These are phyloP conservation scores for Melanargia galathea DNA, from an alignment of 2,888 invertebrate genomes.

Conservation along the genomic window DNA sequence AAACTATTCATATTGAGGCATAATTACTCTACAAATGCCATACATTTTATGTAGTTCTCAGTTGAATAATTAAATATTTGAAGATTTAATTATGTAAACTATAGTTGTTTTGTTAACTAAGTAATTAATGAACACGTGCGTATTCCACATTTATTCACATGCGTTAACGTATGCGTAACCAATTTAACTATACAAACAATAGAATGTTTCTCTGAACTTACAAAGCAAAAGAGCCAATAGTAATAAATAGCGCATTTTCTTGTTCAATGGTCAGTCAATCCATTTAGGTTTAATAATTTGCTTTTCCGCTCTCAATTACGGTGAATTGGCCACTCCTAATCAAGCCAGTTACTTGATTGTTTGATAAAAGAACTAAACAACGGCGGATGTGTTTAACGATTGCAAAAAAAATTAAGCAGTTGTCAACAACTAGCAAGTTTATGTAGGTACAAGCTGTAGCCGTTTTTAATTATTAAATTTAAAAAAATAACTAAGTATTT, in stretches of 20 bases:
- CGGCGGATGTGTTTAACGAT: slow-evolving; percentile 33
- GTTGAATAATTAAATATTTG: too few relatives aligned
- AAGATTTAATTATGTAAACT: too few relatives aligned
- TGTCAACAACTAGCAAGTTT: not conserved
- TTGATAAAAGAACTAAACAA: slow-evolving; percentile 39
- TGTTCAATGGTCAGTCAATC: slow-evolving; percentile 21
- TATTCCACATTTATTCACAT: too few relatives aligned
- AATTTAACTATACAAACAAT: too few relatives aligned
- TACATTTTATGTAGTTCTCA: too few relatives aligned
- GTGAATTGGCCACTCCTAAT: slow-evolving; percentile 34
- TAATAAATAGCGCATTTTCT: slow-evolving; percentile 67
- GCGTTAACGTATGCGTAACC: too few relatives aligned
- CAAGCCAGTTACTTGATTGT: slow-evolving; percentile 35
- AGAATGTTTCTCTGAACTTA: slow-evolving; percentile 49
- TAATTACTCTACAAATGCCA: too few relatives aligned
- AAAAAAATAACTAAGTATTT: too few relatives aligned
- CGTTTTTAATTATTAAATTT: not conserved
- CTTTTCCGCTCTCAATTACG: slow-evolving; percentile 51
- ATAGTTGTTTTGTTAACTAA: too few relatives aligned
- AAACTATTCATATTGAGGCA: too few relatives aligned
- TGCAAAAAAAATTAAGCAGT: slow-evolving; percentile 29
- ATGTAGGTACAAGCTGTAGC: not conserved
- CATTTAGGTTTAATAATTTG: slow-evolving; percentile 41
- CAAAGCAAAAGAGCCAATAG: slow-evolving; percentile 69
- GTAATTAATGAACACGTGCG: too few relatives aligned